A percentile compares a stretch with the other conserved stretches of the same genome.
phyloP scores from a whole-genome alignment of 2,888 invertebrate genomes.

The Nineta flava region DNA sequence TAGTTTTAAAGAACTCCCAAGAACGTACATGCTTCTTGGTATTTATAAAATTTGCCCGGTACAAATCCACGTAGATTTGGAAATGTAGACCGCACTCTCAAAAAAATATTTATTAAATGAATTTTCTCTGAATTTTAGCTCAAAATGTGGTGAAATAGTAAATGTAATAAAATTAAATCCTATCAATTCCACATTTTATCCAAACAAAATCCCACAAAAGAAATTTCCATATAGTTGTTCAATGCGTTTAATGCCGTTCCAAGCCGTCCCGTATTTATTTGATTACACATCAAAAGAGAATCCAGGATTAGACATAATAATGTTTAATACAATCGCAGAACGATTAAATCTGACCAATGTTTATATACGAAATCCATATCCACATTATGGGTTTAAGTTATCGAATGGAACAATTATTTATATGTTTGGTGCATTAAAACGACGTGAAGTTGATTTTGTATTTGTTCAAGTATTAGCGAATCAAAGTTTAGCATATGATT shows the following conservation, averaged over 20 bases:
- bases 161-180: neutral
- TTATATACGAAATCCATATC: neutral
- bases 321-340: neutral
- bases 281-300: neutral
- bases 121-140: neutral
- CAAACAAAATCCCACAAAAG: too few species aligned
- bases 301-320: slow-evolving; percentile 4
- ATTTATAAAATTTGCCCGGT: too few species aligned
- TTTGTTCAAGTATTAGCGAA: slow-evolving; percentile 42
- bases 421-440: slow-evolving; percentile 26
- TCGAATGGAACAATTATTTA: slow-evolving; percentile 31
- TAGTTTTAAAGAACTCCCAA: too few species aligned
- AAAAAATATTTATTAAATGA: too few species aligned
- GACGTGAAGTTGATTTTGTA: slow-evolving; percentile 28
- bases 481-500: slow-evolving; percentile 35
- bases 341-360: neutral
- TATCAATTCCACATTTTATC: too few species aligned
- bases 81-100: too few species aligned
- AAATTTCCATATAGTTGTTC: neutral
- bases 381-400: slow-evolving; percentile 28
- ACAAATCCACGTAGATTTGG: too few species aligned
- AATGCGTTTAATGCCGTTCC: neutral
- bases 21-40: too few species aligned
- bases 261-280: neutral
- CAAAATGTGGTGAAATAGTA: neutral